These are phyloP conservation scores for Pollimyrus isidori DNA, from an alignment of 2,113 vertebrate genomes.

Conservation along the genomic window DNA sequence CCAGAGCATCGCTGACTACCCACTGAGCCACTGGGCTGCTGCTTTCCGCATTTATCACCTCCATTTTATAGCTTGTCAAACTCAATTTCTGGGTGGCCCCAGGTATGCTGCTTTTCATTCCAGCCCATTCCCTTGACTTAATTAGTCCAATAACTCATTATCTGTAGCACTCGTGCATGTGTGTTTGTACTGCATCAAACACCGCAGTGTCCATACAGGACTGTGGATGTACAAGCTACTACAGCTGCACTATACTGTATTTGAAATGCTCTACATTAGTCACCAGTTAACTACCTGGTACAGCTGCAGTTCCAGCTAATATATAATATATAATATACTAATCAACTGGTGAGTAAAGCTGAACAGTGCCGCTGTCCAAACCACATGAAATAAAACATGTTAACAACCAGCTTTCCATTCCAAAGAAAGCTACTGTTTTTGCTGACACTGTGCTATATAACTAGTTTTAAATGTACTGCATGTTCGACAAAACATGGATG, in stretches of 20 bases:
- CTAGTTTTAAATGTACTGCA: not conserved
- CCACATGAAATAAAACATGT: not conserved
- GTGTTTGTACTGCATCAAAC: not conserved
- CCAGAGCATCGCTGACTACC: not conserved
- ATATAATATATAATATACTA: not conserved
- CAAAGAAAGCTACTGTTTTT: not conserved
- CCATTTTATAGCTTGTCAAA: not conserved
- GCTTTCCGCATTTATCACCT: not conserved
- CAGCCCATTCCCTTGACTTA: not conserved
- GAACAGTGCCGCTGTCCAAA: not conserved
- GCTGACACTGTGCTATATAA: not conserved
- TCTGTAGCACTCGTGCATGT: not conserved
- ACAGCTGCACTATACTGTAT: not conserved
- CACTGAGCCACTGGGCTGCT: not conserved
- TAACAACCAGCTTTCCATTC: not conserved
- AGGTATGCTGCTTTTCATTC: constrained; percentile 3
- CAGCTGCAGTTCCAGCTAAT: not conserved
- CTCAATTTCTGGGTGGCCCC: not conserved
- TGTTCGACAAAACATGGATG: not conserved
- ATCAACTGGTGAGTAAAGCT: not conserved
- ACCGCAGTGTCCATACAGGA: not conserved
- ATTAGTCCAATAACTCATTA: constrained; percentile 10
- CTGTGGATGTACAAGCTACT: not conserved
- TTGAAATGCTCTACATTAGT: not conserved
- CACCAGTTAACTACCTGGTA: not conserved